Base-by-base conservation (phyloP, 2,113 vertebrate genomes). In the Triplophysa siluroides region DNA sequence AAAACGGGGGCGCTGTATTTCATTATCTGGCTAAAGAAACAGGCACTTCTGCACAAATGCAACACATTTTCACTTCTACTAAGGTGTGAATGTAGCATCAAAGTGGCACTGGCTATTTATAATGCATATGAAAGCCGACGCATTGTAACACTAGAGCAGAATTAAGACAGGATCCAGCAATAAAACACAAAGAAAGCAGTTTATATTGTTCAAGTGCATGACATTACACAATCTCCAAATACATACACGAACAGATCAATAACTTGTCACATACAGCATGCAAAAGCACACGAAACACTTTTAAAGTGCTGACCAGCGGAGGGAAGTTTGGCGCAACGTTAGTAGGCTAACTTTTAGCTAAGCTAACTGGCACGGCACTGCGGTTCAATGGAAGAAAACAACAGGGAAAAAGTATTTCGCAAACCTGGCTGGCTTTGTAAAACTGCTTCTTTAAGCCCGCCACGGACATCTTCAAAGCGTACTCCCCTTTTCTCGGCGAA, bases 361-460 rank as follows among this genome's bases (percentile, higher is more conserved):
- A 65, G 79, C 77, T 84, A 84, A 84, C 85, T 85, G 83, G 83
- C 76, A 77, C 69, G 16, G 43, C 74, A 77, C 29, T 77, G 45
- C 74, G 26, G 62, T 21, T 54, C 60, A 29, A 65, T 23, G 62
- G 61, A 65, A 65, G 61, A 66, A 64, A 82, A 65, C 74, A 77
- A 80, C 52, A 79, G 64, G 23, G 62, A 89, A 13, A 90, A 92
- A 88, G 87, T 91, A 88, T 70, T 78, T 41, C 11, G 58, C 93
- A 92, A 90, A 97, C 97, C 97, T 98, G 97, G 77, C 94, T 98
- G 54, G 97, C 97, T 92, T 99, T 99, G 88, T 99, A 98, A 92
- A 98, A 98, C 92, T 98, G 97, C 72, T 99, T 99, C 94, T 97
- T 99, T 67, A 98, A 90, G 78, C 97, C 97, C 77, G 97, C 96